These are phyloP conservation scores for Okamejei kenojei DNA, from an alignment of 2,797 vertebrate species.

Conservation along the genomic window DNA sequence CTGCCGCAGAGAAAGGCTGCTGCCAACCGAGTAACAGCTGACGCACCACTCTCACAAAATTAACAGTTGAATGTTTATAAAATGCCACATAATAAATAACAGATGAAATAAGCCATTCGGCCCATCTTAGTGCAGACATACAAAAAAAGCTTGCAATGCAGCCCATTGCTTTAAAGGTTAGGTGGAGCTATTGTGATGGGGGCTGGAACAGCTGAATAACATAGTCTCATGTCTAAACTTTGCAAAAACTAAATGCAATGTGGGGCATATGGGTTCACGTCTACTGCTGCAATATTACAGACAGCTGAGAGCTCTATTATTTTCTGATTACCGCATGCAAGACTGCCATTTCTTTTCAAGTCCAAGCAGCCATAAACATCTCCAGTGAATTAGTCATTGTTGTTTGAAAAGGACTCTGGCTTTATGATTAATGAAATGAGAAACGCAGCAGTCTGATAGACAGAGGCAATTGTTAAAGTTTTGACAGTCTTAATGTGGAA, in stretches of 20 bases:
- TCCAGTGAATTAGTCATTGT: constrained; percentile 30
- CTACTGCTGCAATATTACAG: constrained; percentile 10
- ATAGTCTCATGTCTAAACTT: background rate
- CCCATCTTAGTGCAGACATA: background rate
- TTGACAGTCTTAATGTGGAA: constrained; percentile 34
- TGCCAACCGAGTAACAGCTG: too few relatives aligned
- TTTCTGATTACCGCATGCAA: background rate
- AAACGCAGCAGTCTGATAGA: constrained; percentile 32
- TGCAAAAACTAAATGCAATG: constrained; percentile 8
- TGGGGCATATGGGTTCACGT: background rate
- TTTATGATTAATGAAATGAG: constrained; percentile 37
- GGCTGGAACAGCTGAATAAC: background rate
- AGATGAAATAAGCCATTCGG: background rate
- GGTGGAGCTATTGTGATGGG: background rate
- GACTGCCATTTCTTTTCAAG: constrained; percentile 34
- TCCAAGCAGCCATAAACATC: constrained; percentile 22
- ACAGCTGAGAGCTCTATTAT: constrained; percentile 29
- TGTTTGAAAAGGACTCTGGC: constrained; percentile 33
- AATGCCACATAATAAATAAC: background rate
- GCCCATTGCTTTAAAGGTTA: background rate
- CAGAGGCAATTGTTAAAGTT: constrained; percentile 19
- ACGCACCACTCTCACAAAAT: background rate
- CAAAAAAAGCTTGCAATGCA: background rate
- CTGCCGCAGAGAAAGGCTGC: too few relatives aligned
- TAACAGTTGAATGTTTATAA: background rate